Evolutionary conservation across 2,888 invertebrate genomes (phyloP).

Genomic region (Serripes groenlandicus): DNA sequence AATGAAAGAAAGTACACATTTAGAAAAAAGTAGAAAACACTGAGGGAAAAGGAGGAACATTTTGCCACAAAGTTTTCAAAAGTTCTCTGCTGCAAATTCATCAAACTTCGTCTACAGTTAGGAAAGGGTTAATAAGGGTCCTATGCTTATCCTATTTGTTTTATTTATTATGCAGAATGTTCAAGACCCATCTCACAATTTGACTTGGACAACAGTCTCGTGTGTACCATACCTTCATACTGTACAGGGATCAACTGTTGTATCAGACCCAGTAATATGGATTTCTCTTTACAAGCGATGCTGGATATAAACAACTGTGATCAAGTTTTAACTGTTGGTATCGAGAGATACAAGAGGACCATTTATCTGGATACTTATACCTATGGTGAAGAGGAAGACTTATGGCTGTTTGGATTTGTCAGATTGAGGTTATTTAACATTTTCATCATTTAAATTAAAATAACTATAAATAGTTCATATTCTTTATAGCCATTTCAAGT

Average conservation of each 20-base stretch:
- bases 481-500: too few species aligned
- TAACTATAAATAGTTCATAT: too few species aligned
- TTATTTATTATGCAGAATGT: conserved; percentile 32
- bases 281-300: conserved; percentile 20
- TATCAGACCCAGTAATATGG: conserved; percentile 23
- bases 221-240: conserved; percentile 28
- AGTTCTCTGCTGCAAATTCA: too few species aligned
- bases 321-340: conserved; percentile 28
- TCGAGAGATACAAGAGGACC: conserved; percentile 45
- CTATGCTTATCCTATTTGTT: too few species aligned
- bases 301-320: conserved; percentile 47
- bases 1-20: too few species aligned
- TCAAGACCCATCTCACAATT: neutral
- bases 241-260: conserved; percentile 57
- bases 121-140: too few species aligned
- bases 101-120: neutral
- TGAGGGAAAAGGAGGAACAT: too few species aligned
- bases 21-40: too few species aligned
- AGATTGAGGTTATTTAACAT: conserved; percentile 54
- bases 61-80: too few species aligned
- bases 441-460: too few species aligned
- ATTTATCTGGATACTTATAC: conserved; percentile 43
- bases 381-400: conserved; percentile 39
- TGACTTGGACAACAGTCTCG: neutral
- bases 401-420: conserved; percentile 54